phyloP scores from a whole-genome alignment of 1,140 invertebrate genomes.

The Gonioctena quinquepunctata region DNA sequence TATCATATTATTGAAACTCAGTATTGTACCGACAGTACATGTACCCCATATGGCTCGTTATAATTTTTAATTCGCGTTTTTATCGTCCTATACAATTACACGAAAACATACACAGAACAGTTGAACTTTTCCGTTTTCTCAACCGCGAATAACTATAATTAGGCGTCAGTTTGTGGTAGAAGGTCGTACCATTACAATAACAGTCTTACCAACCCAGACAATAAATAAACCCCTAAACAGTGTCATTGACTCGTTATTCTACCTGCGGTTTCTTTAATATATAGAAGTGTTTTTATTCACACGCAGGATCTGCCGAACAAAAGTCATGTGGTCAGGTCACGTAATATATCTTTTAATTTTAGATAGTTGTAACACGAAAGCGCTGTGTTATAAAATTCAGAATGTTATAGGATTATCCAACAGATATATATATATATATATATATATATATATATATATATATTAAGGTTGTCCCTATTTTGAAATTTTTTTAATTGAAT shows the following conservation, averaged over 20 bases:
- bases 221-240: conserved; percentile 29
- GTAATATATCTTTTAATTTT: neutral
- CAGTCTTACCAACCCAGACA: conserved; percentile 22
- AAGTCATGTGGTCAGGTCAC: neutral
- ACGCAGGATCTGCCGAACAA: conserved; percentile 8
- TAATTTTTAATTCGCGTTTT: conserved; percentile 4
- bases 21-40: no score
- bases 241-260: conserved; percentile 28
- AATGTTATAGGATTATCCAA: no score
- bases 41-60: neutral
- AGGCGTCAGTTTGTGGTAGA: conserved; percentile 15
- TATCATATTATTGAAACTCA: no score
- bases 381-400: no score
- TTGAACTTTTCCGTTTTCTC: conserved; percentile 7
- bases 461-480: no score
- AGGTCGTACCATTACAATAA: conserved; percentile 10
- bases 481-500: no score
- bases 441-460: no score
- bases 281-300: conserved; percentile 29
- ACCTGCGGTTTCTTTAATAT: conserved; percentile 18
- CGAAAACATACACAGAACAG: neutral
- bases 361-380: no score
- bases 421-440: no score
- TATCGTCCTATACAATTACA: conserved; percentile 7
- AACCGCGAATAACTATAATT: conserved; percentile 26